phyloP scores from a whole-genome alignment of 2,888 invertebrate species.

The Scaptomyza tumidula region DNA sequence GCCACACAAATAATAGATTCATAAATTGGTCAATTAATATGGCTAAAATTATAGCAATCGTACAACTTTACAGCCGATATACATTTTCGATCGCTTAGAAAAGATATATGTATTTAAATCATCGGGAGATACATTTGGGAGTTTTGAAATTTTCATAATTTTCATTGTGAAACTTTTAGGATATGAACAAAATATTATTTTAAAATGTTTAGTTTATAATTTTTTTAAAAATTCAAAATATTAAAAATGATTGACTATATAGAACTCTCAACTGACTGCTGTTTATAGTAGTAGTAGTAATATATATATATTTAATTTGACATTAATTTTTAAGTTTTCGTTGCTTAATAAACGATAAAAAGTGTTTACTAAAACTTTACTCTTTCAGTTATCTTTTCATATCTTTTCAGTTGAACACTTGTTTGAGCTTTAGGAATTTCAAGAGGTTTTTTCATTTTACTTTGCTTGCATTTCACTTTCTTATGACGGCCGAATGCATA shows the following conservation, averaged over 20 bases:
- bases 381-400: background rate
- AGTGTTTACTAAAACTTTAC: background rate
- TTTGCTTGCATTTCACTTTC: slow-evolving; percentile 26
- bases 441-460: background rate
- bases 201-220: too few species aligned
- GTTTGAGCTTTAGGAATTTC: background rate
- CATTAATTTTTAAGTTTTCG: too few species aligned
- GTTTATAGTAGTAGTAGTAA: too few species aligned
- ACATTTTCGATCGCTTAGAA: slow-evolving; percentile 20
- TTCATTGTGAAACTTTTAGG: too few species aligned
- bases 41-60: slow-evolving; percentile 47
- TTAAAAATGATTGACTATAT: too few species aligned
- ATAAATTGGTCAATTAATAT: slow-evolving; percentile 70
- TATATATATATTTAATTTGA: too few species aligned
- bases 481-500: background rate
- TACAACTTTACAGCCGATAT: slow-evolving; percentile 8
- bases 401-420: background rate
- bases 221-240: too few species aligned
- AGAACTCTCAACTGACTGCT: too few species aligned
- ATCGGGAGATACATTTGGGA: too few species aligned
- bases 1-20: slow-evolving; percentile 45
- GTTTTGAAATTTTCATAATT: background rate
- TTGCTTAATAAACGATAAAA: background rate
- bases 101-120: too few species aligned
- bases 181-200: too few species aligned